phyloP scores from a whole-genome alignment of 2,113 vertebrate genomes.

The Orthonyx spaldingii region DNA sequence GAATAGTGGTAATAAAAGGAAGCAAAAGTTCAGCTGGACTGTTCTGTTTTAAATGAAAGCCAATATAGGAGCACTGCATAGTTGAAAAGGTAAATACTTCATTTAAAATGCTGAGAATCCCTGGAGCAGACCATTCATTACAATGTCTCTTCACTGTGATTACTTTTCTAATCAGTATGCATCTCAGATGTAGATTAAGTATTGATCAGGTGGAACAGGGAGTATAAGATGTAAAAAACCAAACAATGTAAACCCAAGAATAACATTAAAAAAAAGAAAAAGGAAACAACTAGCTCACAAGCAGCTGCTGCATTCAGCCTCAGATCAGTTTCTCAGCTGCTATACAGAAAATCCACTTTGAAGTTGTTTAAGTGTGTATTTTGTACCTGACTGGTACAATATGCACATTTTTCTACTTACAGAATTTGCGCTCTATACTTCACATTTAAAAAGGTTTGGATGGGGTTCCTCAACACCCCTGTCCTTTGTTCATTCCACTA shows the following conservation, averaged over 20 bases:
- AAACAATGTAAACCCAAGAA: neutral
- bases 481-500: neutral
- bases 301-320: neutral
- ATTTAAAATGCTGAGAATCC: neutral
- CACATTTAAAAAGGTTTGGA: neutral
- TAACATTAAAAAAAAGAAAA: neutral
- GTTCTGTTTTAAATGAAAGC: neutral
- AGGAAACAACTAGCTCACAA: neutral
- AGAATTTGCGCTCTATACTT: neutral
- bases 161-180: neutral
- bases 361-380: neutral
- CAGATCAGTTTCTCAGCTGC: neutral
- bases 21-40: neutral
- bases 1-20: neutral
- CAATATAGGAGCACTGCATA: neutral
- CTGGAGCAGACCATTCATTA: neutral
- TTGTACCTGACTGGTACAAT: neutral
- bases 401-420: neutral
- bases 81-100: neutral
- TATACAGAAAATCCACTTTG: neutral
- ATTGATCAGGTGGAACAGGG: neutral
- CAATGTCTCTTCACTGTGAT: neutral
- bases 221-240: neutral
- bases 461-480: rapidly evolving
- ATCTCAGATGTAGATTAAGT: neutral